These are phyloP conservation scores for Pinna nobilis DNA, from an alignment of 1,140 invertebrate genomes.

Conservation along the genomic window DNA sequence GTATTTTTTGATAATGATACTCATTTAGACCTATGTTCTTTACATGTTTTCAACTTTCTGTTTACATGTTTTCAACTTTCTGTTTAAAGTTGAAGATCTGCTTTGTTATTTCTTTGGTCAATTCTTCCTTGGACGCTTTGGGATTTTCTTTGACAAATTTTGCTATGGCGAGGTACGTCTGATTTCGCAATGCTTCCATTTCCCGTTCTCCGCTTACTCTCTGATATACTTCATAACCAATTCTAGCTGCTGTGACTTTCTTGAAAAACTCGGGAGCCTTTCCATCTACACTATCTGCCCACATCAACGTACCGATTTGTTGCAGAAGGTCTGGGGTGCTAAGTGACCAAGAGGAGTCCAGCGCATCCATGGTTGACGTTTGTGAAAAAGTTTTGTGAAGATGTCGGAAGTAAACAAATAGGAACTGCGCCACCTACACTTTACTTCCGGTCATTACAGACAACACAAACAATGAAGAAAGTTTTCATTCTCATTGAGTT, in stretches of 20 bases:
- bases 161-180: slow-evolving; percentile 55
- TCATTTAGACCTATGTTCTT: no score
- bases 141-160: slow-evolving; percentile 61
- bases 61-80: slow-evolving; percentile 54
- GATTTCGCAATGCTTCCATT: slow-evolving; percentile 53
- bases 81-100: slow-evolving; percentile 53
- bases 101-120: slow-evolving; percentile 52
- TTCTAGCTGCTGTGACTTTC: slow-evolving; percentile 39
- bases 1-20: no score
- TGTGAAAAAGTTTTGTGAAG: neutral
- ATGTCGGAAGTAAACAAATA: slow-evolving; percentile 23
- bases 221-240: slow-evolving; percentile 54
- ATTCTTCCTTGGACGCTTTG: slow-evolving; percentile 58
- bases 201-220: slow-evolving; percentile 54
- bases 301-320: slow-evolving; percentile 49
- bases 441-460: slow-evolving; percentile 21
- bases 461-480: no score
- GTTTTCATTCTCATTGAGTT: neutral
- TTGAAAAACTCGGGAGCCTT: slow-evolving; percentile 37
- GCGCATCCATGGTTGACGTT: neutral
- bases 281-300: slow-evolving; percentile 41
- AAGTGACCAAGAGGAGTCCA: slow-evolving; percentile 18
- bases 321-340: slow-evolving; percentile 49
- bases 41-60: no score
- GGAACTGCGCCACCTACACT: slow-evolving; percentile 20